phyloP scores from a whole-genome alignment of 2,888 invertebrate genomes.

The Anoncus sp. region DNA sequence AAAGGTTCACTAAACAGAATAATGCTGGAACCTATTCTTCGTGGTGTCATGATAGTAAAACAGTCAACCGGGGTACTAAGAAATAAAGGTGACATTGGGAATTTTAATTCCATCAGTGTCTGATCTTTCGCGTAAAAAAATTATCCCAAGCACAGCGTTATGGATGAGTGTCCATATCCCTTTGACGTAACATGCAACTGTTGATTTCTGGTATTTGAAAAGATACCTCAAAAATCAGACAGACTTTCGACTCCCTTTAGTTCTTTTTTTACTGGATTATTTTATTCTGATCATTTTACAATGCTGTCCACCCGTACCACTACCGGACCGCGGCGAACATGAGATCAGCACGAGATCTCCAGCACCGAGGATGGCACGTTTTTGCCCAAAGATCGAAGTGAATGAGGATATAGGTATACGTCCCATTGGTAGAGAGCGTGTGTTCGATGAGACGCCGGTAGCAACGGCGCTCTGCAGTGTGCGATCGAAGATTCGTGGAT shows the following conservation, averaged over 20 bases:
- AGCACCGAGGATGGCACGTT: constrained; percentile 19
- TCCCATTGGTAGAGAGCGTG: neutral
- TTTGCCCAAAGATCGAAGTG: constrained; percentile 8
- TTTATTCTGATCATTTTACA: neutral
- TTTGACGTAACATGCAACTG: neutral
- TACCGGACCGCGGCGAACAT: neutral
- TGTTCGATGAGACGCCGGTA: neutral
- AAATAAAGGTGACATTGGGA: neutral
- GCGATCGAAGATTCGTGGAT: constrained; percentile 40
- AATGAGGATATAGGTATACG: neutral
- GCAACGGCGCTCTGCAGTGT: constrained; percentile 19
- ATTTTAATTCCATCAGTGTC: neutral
- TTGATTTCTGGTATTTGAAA: too few relatives aligned
- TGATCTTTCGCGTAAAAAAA: neutral
- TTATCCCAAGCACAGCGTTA: neutral
- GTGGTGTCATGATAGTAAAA: neutral
- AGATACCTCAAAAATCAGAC: too few relatives aligned
- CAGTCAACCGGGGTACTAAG: neutral
- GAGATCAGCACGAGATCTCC: neutral
- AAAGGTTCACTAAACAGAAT: neutral
- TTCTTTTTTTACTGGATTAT: constrained; percentile 3
- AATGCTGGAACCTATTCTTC: neutral
- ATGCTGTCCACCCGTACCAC: neutral
- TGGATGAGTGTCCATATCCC: neutral
- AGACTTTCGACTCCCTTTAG: too few relatives aligned